Base-by-base conservation (phyloP, 2,888 invertebrate genomes). In the Chrysolina haemoptera region DNA sequence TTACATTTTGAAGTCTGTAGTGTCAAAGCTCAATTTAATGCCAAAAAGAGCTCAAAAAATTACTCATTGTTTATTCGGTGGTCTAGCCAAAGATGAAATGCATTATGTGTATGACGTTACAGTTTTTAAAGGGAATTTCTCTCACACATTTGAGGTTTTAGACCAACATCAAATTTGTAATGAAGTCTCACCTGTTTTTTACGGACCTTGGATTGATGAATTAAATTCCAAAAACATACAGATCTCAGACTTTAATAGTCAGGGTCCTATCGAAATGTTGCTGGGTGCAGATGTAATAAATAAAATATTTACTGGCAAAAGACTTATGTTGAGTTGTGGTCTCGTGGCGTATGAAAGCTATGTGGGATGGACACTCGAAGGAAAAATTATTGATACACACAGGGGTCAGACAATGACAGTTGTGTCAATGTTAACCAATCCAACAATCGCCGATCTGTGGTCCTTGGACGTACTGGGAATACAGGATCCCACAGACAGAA, bases 31-130 rank as follows among this genome's bases (percentile, higher is more conserved):
- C 16, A 59, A 59, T 12, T 62, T 68, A 18, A 40, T 43, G 22
- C 68, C 59, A 40, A 71, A 71, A 35, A 48, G 66, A 62, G 40
- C 35, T 10, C 55, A 71, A 22, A 71, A 59, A 43, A 71, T 71
- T 14, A 12, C 50, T 14, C 71, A 71, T 71, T 66, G 66, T 43
- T 40, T 71, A 16, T 71, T 71, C 50, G 71, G 71, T 27, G 69
- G 69, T 18, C 35, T 59, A 43, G 55, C n/a, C 11, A 66, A 53
- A 43, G 71, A 71, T 40, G 64, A 71, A 62, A 35, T 46, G 55
- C 71, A 71, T 59, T 59, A 53, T 66, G 64, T 46, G 27, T 70
- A 71, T 71, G 71, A 71, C 46, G 43, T 71, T 27, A 68, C 68
- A 59, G 1, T 59, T 40, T 68, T 2, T 40, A 41, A 68, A 18